Evolutionary conservation across 2,113 vertebrate species (phyloP).

Genomic region (Tiliqua scincoides): DNA sequence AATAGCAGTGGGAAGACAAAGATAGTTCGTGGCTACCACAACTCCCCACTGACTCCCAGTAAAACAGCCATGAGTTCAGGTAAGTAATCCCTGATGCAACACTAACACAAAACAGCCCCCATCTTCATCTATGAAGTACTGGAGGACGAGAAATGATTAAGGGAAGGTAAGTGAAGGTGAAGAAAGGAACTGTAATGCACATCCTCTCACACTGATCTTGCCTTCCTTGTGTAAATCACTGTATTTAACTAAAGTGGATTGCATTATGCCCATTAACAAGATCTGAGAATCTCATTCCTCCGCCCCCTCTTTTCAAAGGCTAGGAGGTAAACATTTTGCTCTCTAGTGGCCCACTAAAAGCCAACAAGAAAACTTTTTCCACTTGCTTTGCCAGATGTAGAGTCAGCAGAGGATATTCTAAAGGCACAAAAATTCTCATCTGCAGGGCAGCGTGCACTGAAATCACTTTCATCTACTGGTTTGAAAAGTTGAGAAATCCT

Average conservation of each 20-base stretch:
- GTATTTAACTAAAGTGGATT: not conserved
- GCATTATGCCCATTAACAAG: not conserved
- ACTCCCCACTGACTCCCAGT: no score
- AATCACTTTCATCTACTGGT: not conserved
- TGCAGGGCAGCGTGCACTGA: not conserved
- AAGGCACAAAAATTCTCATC: not conserved
- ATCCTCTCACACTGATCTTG: not conserved
- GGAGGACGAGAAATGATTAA: not conserved
- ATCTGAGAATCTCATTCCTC: not conserved
- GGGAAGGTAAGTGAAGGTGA: no score
- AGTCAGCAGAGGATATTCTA: not conserved
- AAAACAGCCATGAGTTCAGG: not conserved
- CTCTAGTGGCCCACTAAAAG: slow-evolving; percentile 10
- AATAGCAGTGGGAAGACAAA: no score
- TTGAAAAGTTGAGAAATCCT: not conserved
- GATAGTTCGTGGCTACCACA: no score
- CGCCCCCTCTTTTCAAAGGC: not conserved
- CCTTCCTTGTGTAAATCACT: not conserved
- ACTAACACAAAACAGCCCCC: not conserved
- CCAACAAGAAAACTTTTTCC: not conserved
- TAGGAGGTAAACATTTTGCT: slow-evolving; percentile 15
- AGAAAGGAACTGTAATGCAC: not conserved
- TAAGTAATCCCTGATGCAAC: not conserved
- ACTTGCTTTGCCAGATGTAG: slow-evolving; percentile 7
- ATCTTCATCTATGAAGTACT: not conserved